Percentiles rank a stretch among this genome's conserved stretches.
Conservation (phyloP, 2,888 invertebrate genomes). For the Encarsia formosa region DNA sequence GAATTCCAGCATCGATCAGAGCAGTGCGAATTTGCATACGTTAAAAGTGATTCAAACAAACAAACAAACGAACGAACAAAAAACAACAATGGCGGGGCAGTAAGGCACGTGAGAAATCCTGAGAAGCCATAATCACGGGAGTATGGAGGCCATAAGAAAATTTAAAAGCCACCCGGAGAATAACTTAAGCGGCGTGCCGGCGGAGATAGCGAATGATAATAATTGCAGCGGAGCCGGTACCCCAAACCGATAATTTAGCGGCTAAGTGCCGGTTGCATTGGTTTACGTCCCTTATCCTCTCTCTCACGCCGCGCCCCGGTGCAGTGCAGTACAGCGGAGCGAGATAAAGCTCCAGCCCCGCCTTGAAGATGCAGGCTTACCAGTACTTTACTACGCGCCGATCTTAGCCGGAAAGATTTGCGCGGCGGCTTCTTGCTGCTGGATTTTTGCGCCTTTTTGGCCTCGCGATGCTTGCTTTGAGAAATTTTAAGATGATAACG, state of each 20-base stretch:
- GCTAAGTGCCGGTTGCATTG: constrained; percentile 12
- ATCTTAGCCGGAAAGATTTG: no score
- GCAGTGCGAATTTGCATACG: background rate
- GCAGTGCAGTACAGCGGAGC: constrained; percentile 5
- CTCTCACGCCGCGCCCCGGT: no score
- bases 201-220: constrained; percentile 24
- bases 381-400: no score
- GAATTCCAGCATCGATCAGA: constrained; percentile 6
- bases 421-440: no score
- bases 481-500: no score
- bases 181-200: background rate
- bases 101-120: constrained; percentile 17
- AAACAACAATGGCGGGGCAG: no score
- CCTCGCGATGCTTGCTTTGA: no score
- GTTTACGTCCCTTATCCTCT: constrained; percentile 15
- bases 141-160: background rate
- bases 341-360: constrained; percentile 18
- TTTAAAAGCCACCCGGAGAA: background rate
- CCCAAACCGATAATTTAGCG: constrained; percentile 23
- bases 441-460: no score
- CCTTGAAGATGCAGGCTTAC: no score
- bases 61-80: no score
- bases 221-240: constrained; percentile 6
- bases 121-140: background rate
- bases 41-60: no score